Percentiles rank a stretch among this genome's conserved stretches.
phyloP scores from a whole-genome alignment of 2,888 invertebrate species.

The Maniola hyperantus region DNA sequence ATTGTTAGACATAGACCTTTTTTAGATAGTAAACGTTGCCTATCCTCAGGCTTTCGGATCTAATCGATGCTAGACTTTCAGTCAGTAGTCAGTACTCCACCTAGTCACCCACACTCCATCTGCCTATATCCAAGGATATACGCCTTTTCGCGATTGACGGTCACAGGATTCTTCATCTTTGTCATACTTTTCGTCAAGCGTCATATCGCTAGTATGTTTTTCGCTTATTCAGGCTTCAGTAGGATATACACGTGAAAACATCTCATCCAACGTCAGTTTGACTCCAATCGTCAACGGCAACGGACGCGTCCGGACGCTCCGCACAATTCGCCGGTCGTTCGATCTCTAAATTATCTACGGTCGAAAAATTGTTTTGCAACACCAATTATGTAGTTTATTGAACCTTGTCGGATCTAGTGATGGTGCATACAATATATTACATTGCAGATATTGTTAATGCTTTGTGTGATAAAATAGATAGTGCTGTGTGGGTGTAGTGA shows the following conservation, averaged over 20 bases:
- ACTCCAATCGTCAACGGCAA: background rate
- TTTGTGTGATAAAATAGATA: slow-evolving; percentile 18
- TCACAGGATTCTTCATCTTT: background rate
- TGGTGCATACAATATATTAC: background rate
- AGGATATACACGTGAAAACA: slow-evolving; percentile 13
- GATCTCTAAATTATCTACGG: slow-evolving; percentile 19
- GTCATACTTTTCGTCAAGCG: slow-evolving; percentile 11
- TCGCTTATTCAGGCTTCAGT: background rate
- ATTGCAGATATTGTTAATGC: slow-evolving; percentile 2
- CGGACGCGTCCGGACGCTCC: slow-evolving; percentile 20
- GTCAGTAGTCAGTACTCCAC: too few species aligned
- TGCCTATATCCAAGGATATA: too few species aligned
- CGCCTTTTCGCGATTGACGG: too few species aligned
- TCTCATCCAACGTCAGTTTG: slow-evolving; percentile 21
- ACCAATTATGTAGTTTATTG: slow-evolving; percentile 24
- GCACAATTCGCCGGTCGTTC: background rate
- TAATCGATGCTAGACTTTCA: too few species aligned
- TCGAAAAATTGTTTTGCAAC: slow-evolving; percentile 29
- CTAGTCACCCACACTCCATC: too few species aligned
- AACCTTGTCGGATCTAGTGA: slow-evolving; percentile 18
- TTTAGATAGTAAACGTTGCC: too few species aligned
- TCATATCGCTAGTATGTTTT: background rate
- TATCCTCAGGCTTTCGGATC: too few species aligned
- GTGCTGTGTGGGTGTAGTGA: slow-evolving; percentile 8
- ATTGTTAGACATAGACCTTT: too few species aligned